Percentiles rank a stretch among this genome's conserved stretches.
These are phyloP conservation scores for Drosophila virilis DNA, from an alignment of 1,140 invertebrate genomes.

Conservation along the genomic window DNA sequence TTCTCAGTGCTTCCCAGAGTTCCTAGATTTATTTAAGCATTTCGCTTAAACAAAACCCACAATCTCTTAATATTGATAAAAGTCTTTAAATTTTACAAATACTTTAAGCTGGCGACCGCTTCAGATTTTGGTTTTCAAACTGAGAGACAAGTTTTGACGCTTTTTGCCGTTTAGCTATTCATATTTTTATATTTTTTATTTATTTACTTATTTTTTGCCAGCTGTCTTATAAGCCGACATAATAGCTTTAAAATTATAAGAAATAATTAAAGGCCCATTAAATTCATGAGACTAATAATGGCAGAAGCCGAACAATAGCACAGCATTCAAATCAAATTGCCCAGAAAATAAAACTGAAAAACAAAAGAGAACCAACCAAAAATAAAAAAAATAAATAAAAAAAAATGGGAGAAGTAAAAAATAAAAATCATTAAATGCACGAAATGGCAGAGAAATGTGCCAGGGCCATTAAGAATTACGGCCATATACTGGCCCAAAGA, in stretches of 20 bases:
- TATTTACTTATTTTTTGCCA: conserved; percentile 12
- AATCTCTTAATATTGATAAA: too few relatives aligned
- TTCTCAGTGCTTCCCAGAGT: too few relatives aligned
- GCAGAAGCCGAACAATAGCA: conserved; percentile 69
- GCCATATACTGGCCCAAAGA: conserved; percentile 45
- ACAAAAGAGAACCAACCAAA: conserved; percentile 3
- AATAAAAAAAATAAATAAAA: conserved; percentile 35
- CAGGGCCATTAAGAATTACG: conserved; percentile 75
- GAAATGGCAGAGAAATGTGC: conserved; percentile 80
- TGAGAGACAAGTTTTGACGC: background rate
- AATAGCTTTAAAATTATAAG: conserved; percentile 55
- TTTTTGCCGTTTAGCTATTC: conserved; percentile 6
- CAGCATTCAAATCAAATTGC: conserved; percentile 80
- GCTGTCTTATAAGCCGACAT: conserved; percentile 25
- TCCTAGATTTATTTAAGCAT: too few relatives aligned
- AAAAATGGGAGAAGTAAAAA: conserved; percentile 43
- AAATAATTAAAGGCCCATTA: conserved; percentile 76
- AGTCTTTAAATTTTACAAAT: too few relatives aligned
- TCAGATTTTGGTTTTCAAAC: background rate
- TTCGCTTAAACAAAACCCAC: too few relatives aligned
- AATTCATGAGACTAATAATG: conserved; percentile 59
- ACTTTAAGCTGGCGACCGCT: too few relatives aligned
- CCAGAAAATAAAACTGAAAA: conserved; percentile 65
- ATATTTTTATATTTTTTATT: conserved; percentile 5
- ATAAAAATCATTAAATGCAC: conserved; percentile 81